Evolutionary conservation across 2,888 invertebrate species (phyloP), one percentile per base, ranked within the genome.

Genomic region (Metellina segmentata): DNA sequence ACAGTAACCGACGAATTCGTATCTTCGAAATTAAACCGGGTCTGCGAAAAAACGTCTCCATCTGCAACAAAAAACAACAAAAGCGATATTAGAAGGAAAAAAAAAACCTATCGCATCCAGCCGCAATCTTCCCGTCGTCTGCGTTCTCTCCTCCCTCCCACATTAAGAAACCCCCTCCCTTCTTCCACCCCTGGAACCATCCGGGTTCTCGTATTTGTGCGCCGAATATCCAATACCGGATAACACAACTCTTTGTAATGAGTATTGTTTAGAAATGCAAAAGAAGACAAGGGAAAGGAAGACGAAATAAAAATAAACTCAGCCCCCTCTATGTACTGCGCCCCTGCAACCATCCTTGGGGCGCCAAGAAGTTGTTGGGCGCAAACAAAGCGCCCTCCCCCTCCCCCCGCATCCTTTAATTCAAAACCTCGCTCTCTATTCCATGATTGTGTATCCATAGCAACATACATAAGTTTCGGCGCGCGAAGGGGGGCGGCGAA

Each of bases 401-500:
- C 34, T 4, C 34, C 34, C 34, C 34, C 4, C 4, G 1, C 34
- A 34, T 34, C 16, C 61, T 61, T 61, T 61, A 83, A 89, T 85
- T 90, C 79, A 34, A 34, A 34, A 34, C 34, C 34, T 34, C 34
- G 74, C 52, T 20, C 49, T 61, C 77, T 85, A 34, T 51, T 61
- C 72, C 72, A 61, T 90, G 89, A 90, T 90, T 90, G 86, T 86
- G 90, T 90, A 90, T 90, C 90, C 90, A 90, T 90, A 90, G 90
- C 90, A 90, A 90, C 90, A 81, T 90, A 90, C 90, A 90, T 90
- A 90, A 90, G 90, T 90, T 85, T 85, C 85, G 52, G 34, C 34
- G 34, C 34, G 34, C 34, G 34, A 34, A n/a, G 34, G 34, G 34
- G 34, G 34, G 34, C 34, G 79, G 85, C 81, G 61, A 83, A 70